Evolutionary conservation across 2,113 vertebrate genomes (phyloP).

Genomic region (Periophthalmus modestus): DNA sequence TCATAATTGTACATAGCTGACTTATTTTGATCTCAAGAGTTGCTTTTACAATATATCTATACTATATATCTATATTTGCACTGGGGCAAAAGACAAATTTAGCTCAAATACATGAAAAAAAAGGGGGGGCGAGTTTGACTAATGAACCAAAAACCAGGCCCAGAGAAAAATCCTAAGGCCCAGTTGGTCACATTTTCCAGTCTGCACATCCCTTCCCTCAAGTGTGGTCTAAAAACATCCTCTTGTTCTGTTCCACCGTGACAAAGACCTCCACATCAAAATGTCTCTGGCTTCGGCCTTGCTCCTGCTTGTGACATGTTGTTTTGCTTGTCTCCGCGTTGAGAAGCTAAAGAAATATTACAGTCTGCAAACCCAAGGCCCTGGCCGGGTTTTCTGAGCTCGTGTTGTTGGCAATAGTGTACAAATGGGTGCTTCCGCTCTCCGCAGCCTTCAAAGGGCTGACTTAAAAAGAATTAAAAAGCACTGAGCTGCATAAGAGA

Average conservation of each 20-base stretch:
- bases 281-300: constrained; percentile 19
- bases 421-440: constrained; percentile 43
- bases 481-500: constrained; percentile 58
- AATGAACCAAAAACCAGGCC: constrained; percentile 22
- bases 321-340: constrained; percentile 9
- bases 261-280: constrained; percentile 23
- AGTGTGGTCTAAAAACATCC: constrained; percentile 21
- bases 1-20: too few species aligned
- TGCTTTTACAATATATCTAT: too few species aligned
- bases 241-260: constrained; percentile 17
- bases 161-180: constrained; percentile 20
- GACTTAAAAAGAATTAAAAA: constrained; percentile 57
- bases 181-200: constrained; percentile 28
- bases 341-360: constrained; percentile 20
- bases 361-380: constrained; percentile 27
- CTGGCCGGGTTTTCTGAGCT: constrained; percentile 35
- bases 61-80: too few species aligned
- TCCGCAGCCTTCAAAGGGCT: constrained; percentile 43
- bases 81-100: too few species aligned
- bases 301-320: constrained; percentile 22
- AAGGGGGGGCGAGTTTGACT: constrained; percentile 34
- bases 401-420: constrained; percentile 43
- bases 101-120: too few species aligned
- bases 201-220: constrained; percentile 19
- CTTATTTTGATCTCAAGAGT: too few species aligned